Evolutionary conservation across 2,888 invertebrate species (phyloP).

Genomic region (Holacanthella duospinosa): DNA sequence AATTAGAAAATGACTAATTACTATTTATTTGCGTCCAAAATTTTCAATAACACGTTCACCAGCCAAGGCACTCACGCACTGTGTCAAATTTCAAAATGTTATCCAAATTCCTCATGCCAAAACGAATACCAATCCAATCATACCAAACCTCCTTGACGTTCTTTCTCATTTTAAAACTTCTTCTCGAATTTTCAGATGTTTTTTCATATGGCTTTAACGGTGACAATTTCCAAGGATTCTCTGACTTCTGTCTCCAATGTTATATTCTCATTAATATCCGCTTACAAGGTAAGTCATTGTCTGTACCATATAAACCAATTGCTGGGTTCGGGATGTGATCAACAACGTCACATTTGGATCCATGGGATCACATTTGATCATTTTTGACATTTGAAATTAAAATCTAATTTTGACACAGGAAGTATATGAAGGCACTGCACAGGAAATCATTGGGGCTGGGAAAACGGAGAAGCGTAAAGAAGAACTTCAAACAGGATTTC

Average conservation of each 20-base stretch:
- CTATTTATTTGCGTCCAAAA: too few relatives aligned
- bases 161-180: too few relatives aligned
- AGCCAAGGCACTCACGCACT: too few relatives aligned
- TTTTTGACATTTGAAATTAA: conserved; percentile 4
- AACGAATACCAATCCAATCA: too few relatives aligned
- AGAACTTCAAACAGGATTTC: conserved; percentile 25
- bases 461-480: conserved; percentile 18
- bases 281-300: conserved; percentile 49
- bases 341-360: not conserved
- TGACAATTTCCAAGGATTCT: conserved; percentile 55
- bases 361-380: too few relatives aligned
- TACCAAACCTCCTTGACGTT: too few relatives aligned
- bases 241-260: conserved; percentile 51
- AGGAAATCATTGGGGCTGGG: conserved; percentile 28
- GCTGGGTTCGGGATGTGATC: not conserved
- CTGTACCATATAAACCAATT: not conserved
- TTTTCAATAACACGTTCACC: too few relatives aligned
- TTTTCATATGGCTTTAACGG: conserved; percentile 54
- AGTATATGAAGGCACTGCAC: conserved; percentile 27
- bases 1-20: too few relatives aligned
- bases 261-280: conserved; percentile 56
- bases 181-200: conserved; percentile 45
- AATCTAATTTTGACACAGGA: conserved; percentile 19
- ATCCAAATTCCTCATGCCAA: too few relatives aligned
- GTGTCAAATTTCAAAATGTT: too few relatives aligned